Conservation (phyloP, 2,888 invertebrate species). For the Artemia sinica region DNA sequence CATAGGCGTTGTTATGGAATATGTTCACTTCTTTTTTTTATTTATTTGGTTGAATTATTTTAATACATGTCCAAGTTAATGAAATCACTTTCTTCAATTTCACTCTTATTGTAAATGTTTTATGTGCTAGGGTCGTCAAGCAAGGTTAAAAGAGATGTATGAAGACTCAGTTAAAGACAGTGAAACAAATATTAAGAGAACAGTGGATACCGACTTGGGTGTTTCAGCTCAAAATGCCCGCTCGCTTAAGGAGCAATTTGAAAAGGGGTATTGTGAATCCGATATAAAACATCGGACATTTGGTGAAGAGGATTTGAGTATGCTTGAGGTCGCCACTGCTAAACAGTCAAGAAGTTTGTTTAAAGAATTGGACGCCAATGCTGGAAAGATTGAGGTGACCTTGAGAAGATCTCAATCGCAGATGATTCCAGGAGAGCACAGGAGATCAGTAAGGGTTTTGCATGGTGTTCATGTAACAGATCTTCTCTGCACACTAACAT, state of each 20-base stretch:
- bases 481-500: too few relatives aligned
- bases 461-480: too few relatives aligned
- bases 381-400: constrained; percentile 34
- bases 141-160: constrained; percentile 75
- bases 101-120: constrained; percentile 20
- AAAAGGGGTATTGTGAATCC: constrained; percentile 46
- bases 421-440: constrained; percentile 19
- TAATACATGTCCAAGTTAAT: neutral
- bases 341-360: constrained; percentile 72
- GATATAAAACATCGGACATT: neutral
- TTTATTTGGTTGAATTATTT: neutral
- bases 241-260: constrained; percentile 53
- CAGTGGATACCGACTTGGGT: constrained; percentile 19
- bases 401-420: constrained; percentile 23
- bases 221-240: constrained; percentile 16
- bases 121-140: constrained; percentile 56
- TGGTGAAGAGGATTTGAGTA: constrained; percentile 36
- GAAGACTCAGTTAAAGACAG: constrained; percentile 53
- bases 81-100: neutral
- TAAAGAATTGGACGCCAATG: constrained; percentile 62
- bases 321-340: constrained; percentile 67
- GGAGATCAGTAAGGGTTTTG: constrained; percentile 20
- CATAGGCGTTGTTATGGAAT: neutral
- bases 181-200: constrained; percentile 25
- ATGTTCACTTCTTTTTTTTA: neutral